phyloP scores from a whole-genome alignment of 1,140 invertebrate genomes.

The Leptestheria dahalacensis region DNA sequence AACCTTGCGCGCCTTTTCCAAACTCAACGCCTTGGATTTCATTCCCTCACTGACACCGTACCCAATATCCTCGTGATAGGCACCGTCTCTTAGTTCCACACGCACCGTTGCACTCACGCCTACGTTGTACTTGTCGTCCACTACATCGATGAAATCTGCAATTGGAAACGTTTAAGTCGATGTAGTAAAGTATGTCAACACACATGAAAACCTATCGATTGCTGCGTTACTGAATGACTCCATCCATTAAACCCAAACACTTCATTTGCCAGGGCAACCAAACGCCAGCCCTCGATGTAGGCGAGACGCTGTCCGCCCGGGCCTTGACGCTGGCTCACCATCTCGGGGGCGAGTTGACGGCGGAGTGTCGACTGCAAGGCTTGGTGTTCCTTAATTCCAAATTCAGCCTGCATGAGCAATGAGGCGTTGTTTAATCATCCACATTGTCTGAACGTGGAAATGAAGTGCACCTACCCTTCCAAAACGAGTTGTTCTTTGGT shows the following conservation, averaged over 20 bases:
- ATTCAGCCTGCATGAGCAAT: too few relatives aligned
- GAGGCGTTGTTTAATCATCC: too few relatives aligned
- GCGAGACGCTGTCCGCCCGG: conserved; percentile 33
- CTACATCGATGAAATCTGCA: conserved; percentile 30
- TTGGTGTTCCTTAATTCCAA: conserved; percentile 5
- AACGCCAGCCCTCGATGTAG: conserved; percentile 33
- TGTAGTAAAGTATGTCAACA: neutral
- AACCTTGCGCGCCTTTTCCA: conserved; percentile 33
- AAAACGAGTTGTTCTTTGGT: too few relatives aligned
- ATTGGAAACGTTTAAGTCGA: conserved; percentile 16
- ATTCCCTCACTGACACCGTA: conserved; percentile 36
- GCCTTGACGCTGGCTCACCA: conserved; percentile 32
- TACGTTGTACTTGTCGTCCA: conserved; percentile 32
- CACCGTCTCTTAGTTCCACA: conserved; percentile 34
- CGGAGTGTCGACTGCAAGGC: conserved; percentile 12
- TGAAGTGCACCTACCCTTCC: too few relatives aligned
- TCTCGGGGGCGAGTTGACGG: conserved; percentile 30
- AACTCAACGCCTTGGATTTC: conserved; percentile 32
- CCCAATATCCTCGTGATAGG: conserved; percentile 35
- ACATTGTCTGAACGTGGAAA: too few relatives aligned
- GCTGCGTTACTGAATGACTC: conserved; percentile 32
- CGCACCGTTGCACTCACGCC: conserved; percentile 33
- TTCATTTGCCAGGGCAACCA: conserved; percentile 33
- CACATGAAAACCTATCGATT: conserved; percentile 29
- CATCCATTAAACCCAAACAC: conserved; percentile 37